Evolutionary conservation across 2,797 vertebrate species (phyloP), one percentile per base, ranked within the genome.

Genomic region (Diglossa cyanea): DNA sequence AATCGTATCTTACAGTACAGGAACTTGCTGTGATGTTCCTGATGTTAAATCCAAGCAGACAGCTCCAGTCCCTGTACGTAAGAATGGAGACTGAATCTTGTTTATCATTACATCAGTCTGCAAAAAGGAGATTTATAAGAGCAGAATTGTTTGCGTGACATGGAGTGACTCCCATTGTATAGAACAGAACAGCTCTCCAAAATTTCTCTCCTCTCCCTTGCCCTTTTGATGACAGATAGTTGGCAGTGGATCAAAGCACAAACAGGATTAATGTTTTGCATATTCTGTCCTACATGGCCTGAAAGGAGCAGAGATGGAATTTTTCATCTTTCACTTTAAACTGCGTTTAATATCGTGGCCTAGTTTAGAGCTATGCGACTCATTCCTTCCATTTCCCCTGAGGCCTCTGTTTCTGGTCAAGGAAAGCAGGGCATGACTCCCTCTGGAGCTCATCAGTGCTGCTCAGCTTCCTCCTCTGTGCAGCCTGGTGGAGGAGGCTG

Each of bases 261-360:
- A 85, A 95, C 91, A 92, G 91, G 83, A 94, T 96, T 93, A 90
- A 75, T 96, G 96, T 78, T 97, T 96, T 96, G 93, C 78, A 97
- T 96, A 96, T 91, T 96, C 87, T 95, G 92, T 94, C 90, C 66
- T 96, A 81, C 94, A 84, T 90, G 94, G 91, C 58, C 91, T 95
- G 78, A 96, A 95, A 97, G 91, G 95, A 90, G 60, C 94, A 84
- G 94, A 86, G 77, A 86, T 95, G 91, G 93, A 91, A 90, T 96
- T 97, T 95, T 95, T 96, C 93, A 95, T 79, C 86, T 88, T 84
- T 92, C 93, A 61, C 96, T 95, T 95, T 96, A 95, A 94, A 91
- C 63, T 95, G 67, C 80, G 23, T 81, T 93, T 96, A 68, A 95
- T 97, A 61, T 47, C 33, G 30, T 97, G 86, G 90, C 92, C 92